Conservation (phyloP, 1,140 invertebrate genomes). For the Wiebesia pumilae region DNA sequence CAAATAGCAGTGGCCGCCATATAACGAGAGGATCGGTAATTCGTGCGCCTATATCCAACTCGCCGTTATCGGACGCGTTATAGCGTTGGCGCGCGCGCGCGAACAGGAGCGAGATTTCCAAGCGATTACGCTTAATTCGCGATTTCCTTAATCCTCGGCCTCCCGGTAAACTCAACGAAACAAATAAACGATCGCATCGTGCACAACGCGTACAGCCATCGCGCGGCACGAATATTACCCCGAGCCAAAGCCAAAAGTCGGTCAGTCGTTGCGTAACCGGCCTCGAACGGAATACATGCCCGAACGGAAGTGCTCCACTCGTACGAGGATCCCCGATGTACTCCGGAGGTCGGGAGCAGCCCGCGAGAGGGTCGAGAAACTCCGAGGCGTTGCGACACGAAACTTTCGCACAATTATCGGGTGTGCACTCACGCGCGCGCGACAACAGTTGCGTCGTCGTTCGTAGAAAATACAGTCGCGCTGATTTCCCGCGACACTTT, state of each 20-base stretch:
- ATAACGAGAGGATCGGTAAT: neutral
- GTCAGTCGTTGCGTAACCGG: conserved; percentile 5
- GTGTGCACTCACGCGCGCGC: neutral
- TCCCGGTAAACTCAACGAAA: neutral
- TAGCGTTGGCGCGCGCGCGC: too few relatives aligned
- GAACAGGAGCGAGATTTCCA: too few relatives aligned
- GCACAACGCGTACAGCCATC: neutral
- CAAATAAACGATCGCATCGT: neutral
- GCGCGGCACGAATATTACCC: neutral
- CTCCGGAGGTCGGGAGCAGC: neutral
- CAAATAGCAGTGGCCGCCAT: neutral
- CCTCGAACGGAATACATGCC: too few relatives aligned
- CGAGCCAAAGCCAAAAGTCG: neutral
- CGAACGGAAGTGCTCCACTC: neutral
- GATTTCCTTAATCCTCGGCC: neutral
- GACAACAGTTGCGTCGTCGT: neutral
- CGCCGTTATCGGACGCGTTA: neutral
- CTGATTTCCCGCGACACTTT: conserved; percentile 53
- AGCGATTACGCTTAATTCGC: neutral
- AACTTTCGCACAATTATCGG: neutral
- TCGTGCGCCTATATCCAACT: neutral
- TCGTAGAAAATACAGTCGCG: neutral
- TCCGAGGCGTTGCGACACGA: neutral
- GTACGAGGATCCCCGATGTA: neutral
- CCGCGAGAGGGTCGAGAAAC: neutral